These are phyloP conservation scores for Halocynthia aurantium DNA, from an alignment of 23 tunicate species.

Conservation along the genomic window DNA sequence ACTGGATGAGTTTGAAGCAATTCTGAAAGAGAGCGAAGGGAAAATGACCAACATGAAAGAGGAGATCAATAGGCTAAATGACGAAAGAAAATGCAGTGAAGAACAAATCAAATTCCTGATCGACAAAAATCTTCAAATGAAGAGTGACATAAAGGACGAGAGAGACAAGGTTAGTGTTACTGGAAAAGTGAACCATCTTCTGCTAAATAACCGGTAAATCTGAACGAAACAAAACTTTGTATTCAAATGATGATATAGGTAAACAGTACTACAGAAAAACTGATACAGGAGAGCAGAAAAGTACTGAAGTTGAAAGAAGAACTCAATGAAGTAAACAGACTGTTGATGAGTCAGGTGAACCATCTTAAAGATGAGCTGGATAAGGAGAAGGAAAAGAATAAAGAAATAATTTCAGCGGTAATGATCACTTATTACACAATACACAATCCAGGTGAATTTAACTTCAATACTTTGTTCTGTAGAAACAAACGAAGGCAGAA, in stretches of 20 bases:
- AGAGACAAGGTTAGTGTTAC: conserved; percentile 2
- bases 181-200: background rate
- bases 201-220: background rate
- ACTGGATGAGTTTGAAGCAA: conserved; percentile 45
- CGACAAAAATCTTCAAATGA: conserved; percentile 1
- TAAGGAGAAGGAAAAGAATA: conserved; percentile 15
- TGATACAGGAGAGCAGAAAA: conserved; percentile 70
- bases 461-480: background rate
- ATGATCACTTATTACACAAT: background rate
- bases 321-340: conserved; percentile 19
- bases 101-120: conserved; percentile 30
- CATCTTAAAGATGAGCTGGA: conserved; percentile 30
- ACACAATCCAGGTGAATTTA: background rate
- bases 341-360: conserved; percentile 15
- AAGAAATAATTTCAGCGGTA: conserved; percentile 13
- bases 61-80: conserved; percentile 16
- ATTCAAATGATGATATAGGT: conserved; percentile 25
- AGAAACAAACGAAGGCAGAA: conserved; percentile 25
- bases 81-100: conserved; percentile 30
- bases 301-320: conserved; percentile 62
- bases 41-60: conserved; percentile 44
- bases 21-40: conserved; percentile 31
- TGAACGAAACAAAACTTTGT: background rate
- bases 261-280: conserved; percentile 51
- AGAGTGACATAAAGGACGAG: background rate